Conservation (phyloP, 1,140 invertebrate genomes). For the Sarcophaga bullata region DNA sequence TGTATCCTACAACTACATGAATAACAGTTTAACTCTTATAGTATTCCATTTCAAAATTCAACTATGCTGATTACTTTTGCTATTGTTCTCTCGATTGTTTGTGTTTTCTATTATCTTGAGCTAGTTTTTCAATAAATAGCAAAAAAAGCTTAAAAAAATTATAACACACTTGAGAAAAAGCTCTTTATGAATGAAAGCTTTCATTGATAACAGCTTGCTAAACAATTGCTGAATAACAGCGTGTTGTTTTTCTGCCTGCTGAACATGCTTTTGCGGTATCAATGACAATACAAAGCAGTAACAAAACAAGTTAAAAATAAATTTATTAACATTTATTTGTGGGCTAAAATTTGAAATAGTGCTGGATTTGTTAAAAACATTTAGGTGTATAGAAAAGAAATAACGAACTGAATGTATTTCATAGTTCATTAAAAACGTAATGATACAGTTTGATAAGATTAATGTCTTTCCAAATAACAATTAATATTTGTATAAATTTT, state of each 20-base stretch:
- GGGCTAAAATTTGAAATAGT: background rate
- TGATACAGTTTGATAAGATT: background rate
- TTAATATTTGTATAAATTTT: background rate
- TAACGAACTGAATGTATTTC: no score
- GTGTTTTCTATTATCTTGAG: background rate
- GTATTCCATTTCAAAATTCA: no score
- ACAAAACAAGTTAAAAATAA: background rate
- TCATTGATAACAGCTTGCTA: conserved; percentile 30
- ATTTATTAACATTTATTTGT: background rate
- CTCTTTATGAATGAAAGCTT: conserved; percentile 25
- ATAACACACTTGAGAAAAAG: conserved; percentile 32
- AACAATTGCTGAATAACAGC: background rate
- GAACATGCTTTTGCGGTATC: no score
- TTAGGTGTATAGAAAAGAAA: background rate
- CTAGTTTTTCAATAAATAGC: background rate
- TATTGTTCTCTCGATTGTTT: background rate
- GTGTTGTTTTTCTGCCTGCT: background rate
- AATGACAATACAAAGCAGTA: no score
- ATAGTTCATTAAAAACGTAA: no score
- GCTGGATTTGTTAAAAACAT: background rate
- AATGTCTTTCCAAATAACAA: background rate
- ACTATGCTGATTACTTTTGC: no score
- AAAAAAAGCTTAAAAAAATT: background rate
- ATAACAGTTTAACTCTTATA: no score
- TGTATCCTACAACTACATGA: no score